Evolutionary conservation across 1,140 invertebrate genomes (phyloP).

Genomic region (Brachionus angularis): DNA sequence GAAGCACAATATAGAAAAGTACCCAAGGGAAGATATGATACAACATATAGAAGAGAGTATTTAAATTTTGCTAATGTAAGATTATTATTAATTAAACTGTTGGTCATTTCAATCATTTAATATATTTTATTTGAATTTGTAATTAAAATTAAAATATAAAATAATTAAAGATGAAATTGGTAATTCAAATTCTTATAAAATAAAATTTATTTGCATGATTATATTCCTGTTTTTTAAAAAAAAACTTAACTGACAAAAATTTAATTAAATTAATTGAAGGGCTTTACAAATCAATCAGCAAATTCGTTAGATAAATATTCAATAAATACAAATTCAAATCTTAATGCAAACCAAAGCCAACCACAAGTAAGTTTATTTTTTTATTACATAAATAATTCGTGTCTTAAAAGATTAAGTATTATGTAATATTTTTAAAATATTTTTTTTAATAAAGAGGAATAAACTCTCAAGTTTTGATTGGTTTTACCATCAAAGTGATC

Average conservation of each 20-base stretch:
- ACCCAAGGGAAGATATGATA: conserved; percentile 27
- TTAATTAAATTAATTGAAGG: background rate
- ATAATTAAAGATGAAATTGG: background rate
- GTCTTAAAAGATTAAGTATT: too few species aligned
- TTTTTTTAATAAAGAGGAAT: background rate
- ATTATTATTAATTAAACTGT: background rate
- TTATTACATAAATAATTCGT: background rate
- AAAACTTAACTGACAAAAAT: too few species aligned
- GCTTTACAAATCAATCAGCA: conserved; percentile 6
- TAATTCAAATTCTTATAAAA: too few species aligned
- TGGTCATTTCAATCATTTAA: background rate
- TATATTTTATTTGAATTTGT: background rate
- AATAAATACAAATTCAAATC: conserved; percentile 22
- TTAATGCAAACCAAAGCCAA: background rate
- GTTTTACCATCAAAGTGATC: conserved; percentile 2
- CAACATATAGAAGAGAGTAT: conserved; percentile 39
- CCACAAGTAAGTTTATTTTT: conserved; percentile 27
- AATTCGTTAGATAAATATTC: conserved; percentile 19
- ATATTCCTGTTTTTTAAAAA: too few species aligned
- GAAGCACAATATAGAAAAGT: background rate
- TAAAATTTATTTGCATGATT: too few species aligned
- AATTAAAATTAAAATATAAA: background rate
- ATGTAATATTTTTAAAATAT: too few species aligned
- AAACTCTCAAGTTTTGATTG: conserved; percentile 10
- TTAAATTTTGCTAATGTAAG: conserved; percentile 37